phyloP scores from a whole-genome alignment of 1,140 invertebrate genomes.

The Contarinia nasturtii region DNA sequence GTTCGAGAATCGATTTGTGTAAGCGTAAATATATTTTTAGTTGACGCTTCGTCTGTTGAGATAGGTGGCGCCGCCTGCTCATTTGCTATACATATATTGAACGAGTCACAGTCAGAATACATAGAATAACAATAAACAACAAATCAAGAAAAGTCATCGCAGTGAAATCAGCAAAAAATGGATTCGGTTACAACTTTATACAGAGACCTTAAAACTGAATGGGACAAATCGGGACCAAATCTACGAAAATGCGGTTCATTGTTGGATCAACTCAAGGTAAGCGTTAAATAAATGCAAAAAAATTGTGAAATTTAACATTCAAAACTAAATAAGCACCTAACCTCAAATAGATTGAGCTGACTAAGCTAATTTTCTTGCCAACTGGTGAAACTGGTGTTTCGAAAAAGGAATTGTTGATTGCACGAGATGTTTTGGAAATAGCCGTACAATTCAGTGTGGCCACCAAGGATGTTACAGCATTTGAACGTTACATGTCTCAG shows the following conservation, averaged over 20 bases:
- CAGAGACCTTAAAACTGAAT: constrained; percentile 54
- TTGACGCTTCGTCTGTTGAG: too few relatives aligned
- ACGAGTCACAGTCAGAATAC: too few relatives aligned
- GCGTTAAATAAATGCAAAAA: constrained; percentile 4
- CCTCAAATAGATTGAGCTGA: constrained; percentile 54
- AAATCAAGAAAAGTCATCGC: too few relatives aligned
- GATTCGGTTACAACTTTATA: constrained; percentile 43
- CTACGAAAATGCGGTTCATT: constrained; percentile 51
- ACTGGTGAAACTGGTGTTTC: constrained; percentile 58
- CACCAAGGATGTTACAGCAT: constrained; percentile 77
- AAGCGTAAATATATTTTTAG: too few relatives aligned
- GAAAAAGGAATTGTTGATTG: constrained; percentile 73
- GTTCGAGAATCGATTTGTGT: too few relatives aligned
- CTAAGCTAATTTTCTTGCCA: constrained; percentile 69
- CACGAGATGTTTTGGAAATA: constrained; percentile 84
- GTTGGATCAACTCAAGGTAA: constrained; percentile 53
- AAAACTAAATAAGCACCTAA: constrained; percentile 2
- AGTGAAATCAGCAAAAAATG: background rate
- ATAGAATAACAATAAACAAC: too few relatives aligned
- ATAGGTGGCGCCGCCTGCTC: too few relatives aligned
- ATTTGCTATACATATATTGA: too few relatives aligned
- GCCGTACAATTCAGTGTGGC: constrained; percentile 90
- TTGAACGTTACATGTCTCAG: constrained; percentile 92
- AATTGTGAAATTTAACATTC: too few relatives aligned
- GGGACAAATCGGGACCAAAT: constrained; percentile 44